A percentile compares a stretch with the other conserved stretches of the same genome.
Conservation (phyloP, 92 coral and sea anemone genomes). For the Chrysogorgia sp. region DNA sequence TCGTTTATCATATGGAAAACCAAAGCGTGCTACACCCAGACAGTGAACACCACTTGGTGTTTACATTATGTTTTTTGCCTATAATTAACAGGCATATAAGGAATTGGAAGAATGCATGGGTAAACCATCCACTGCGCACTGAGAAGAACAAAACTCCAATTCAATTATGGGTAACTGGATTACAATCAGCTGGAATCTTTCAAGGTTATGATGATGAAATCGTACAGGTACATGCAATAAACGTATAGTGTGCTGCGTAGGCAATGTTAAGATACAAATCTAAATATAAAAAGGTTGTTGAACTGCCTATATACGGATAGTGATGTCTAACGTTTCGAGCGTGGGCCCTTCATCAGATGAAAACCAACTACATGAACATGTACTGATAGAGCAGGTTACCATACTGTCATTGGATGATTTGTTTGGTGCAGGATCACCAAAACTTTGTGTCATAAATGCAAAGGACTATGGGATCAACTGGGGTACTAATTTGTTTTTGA, state of each 20-base stretch:
- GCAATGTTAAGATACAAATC: no score
- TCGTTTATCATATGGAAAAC: slow-evolving; percentile 49
- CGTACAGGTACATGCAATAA: slow-evolving; percentile 50
- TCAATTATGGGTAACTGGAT: slow-evolving; percentile 31
- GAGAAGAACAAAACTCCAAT: slow-evolving; percentile 29
- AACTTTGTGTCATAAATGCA: no score
- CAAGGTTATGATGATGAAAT: slow-evolving; percentile 39
- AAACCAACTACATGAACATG: no score
- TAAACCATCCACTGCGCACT: slow-evolving; percentile 59
- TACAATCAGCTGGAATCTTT: slow-evolving; percentile 47
- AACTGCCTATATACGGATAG: no score
- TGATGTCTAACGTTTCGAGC: no score
- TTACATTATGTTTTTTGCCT: slow-evolving; percentile 61
- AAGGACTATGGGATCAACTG: no score
- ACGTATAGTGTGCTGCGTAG: neutral
- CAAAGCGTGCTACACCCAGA: slow-evolving; percentile 51
- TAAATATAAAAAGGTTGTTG: no score
- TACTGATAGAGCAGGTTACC: no score
- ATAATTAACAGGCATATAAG: slow-evolving; percentile 57
- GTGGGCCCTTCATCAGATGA: no score
- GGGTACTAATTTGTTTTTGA: no score
- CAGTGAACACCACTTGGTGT: slow-evolving; percentile 59
- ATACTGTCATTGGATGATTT: no score
- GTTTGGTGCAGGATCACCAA: no score
- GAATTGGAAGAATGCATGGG: slow-evolving; percentile 66